Percentiles rank a stretch among this genome's conserved stretches.
phyloP scores from a whole-genome alignment of 2,888 invertebrate genomes.

The Oxytorus armatus region DNA sequence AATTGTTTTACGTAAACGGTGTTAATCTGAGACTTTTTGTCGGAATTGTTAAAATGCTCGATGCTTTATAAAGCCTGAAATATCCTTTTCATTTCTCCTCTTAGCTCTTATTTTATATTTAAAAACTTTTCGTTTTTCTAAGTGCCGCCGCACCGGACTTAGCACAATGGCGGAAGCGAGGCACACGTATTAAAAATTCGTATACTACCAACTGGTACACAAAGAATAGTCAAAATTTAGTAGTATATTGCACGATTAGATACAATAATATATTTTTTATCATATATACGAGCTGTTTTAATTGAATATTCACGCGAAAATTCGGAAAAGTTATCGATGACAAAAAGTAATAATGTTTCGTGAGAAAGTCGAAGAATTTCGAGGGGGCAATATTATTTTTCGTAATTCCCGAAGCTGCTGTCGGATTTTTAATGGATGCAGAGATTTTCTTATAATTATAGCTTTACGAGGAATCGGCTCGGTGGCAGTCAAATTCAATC shows the following conservation, averaged over 20 bases:
- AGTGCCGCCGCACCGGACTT: constrained; percentile 55
- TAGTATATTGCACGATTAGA: constrained; percentile 57
- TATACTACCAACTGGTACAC: constrained; percentile 58
- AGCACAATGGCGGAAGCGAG: constrained; percentile 66
- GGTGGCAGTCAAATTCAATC: no score
- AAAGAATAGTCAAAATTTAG: constrained; percentile 62
- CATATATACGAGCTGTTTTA: neutral
- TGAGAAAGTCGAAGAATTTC: neutral
- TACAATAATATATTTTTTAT: constrained; percentile 31
- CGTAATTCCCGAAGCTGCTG: no score
- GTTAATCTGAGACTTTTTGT: constrained; percentile 20
- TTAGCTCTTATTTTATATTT: constrained; percentile 16
- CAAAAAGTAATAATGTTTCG: neutral
- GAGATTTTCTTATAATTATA: no score
- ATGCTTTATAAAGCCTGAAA: constrained; percentile 28
- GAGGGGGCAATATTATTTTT: no score
- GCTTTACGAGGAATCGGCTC: no score
- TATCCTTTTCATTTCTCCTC: constrained; percentile 13
- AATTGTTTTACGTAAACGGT: constrained; percentile 6
- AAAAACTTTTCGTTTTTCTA: constrained; percentile 31
- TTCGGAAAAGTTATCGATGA: neutral
- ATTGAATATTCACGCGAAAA: constrained; percentile 4
- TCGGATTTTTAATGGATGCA: no score
- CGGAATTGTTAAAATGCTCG: neutral
- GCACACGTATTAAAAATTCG: constrained; percentile 65